phyloP scores from a whole-genome alignment of 1,140 invertebrate genomes.

The Heliconius hewitsoni region DNA sequence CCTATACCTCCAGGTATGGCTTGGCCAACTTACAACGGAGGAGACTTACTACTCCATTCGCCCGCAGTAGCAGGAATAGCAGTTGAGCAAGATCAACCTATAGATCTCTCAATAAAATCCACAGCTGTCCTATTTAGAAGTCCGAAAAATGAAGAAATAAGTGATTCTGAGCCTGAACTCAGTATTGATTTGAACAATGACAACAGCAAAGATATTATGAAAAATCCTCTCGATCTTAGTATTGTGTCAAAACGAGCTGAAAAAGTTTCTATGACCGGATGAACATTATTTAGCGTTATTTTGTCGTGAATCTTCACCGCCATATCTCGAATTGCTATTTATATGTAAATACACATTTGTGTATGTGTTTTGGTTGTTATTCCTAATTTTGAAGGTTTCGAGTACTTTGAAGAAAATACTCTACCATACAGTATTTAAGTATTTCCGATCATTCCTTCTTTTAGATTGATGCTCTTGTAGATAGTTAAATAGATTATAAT shows the following conservation, averaged over 20 bases:
- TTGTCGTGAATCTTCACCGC: slow-evolving; percentile 41
- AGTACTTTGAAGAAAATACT: slow-evolving; percentile 56
- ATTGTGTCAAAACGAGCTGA: slow-evolving; percentile 78
- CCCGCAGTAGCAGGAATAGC: slow-evolving; percentile 84
- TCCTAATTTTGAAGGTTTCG: slow-evolving; percentile 50
- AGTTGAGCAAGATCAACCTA: slow-evolving; percentile 86
- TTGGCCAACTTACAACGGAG: slow-evolving; percentile 82
- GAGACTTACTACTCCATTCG: slow-evolving; percentile 83
- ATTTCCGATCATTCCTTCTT: slow-evolving; percentile 65
- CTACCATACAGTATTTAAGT: slow-evolving; percentile 79
- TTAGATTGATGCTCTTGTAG: slow-evolving; percentile 50
- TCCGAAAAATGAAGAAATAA: slow-evolving; percentile 78
- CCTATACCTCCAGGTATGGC: slow-evolving; percentile 62
- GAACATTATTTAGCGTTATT: slow-evolving; percentile 40
- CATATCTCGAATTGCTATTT: slow-evolving; percentile 50
- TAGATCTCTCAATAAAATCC: slow-evolving; percentile 88
- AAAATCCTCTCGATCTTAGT: slow-evolving; percentile 86
- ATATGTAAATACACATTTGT: slow-evolving; percentile 55
- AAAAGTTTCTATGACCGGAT: slow-evolving; percentile 79
- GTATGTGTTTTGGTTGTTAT: slow-evolving; percentile 41
- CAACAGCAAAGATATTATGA: slow-evolving; percentile 77
- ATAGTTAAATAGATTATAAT: slow-evolving; percentile 45
- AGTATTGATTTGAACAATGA: slow-evolving; percentile 77
- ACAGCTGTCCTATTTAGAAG: slow-evolving; percentile 77
- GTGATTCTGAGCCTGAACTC: slow-evolving; percentile 76